Percentiles rank a stretch among this genome's conserved stretches.
Conservation (phyloP, 2,113 vertebrate species). For the Malurus melanocephalus region DNA sequence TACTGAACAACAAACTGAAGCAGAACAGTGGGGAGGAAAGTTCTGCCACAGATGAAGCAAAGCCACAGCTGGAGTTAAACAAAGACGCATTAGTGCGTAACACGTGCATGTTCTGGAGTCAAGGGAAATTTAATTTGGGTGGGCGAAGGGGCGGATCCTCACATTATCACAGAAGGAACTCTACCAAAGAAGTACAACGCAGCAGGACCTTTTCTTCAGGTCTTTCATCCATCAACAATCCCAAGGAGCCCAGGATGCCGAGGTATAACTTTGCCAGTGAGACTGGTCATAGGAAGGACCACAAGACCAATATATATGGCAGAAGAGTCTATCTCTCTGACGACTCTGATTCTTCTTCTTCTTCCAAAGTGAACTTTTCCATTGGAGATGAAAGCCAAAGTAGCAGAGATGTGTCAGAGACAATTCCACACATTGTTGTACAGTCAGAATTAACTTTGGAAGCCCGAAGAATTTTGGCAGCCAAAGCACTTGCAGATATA, state of each 20-base stretch:
- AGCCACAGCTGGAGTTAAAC: slow-evolving; percentile 42
- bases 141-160: slow-evolving; percentile 44
- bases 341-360: slow-evolving; percentile 41
- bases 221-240: slow-evolving; percentile 30
- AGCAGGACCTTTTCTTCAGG: slow-evolving; percentile 81
- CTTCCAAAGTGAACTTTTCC: slow-evolving; percentile 50
- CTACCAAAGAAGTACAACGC: slow-evolving; percentile 70
- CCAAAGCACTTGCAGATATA: slow-evolving; percentile 83
- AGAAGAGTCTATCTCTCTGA: not conserved
- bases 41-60: not conserved
- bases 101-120: slow-evolving; percentile 76
- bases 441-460: slow-evolving; percentile 79
- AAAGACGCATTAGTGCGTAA: slow-evolving; percentile 61
- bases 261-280: not conserved
- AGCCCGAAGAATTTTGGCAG: slow-evolving; percentile 80
- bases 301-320: slow-evolving; percentile 26
- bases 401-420: slow-evolving; percentile 41
- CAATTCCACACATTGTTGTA: slow-evolving; percentile 66
- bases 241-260: slow-evolving; percentile 11
- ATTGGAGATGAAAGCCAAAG: slow-evolving; percentile 29
- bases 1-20: slow-evolving; percentile 36
- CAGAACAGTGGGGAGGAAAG: slow-evolving; percentile 55
- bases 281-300: not conserved
- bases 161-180: slow-evolving; percentile 49
- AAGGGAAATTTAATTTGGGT: slow-evolving; percentile 56